Evolutionary conservation across 2,797 vertebrate species (phyloP).

Genomic region (Tangara arthus): DNA sequence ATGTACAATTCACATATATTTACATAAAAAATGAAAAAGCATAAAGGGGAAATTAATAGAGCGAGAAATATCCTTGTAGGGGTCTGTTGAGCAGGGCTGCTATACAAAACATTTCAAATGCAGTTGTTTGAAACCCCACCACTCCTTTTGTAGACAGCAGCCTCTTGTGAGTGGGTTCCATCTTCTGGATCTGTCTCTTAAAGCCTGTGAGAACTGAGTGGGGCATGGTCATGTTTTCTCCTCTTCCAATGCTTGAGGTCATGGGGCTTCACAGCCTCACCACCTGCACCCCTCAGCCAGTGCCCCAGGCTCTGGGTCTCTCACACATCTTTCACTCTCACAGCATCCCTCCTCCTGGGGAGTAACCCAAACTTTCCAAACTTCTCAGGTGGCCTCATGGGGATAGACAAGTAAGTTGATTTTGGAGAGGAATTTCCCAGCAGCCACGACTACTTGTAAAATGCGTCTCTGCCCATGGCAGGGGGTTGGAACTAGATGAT

Average conservation of each 20-base stretch:
- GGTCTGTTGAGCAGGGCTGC: not conserved
- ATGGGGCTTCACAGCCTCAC: not conserved
- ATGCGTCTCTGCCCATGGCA: not conserved
- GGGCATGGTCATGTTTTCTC: not conserved
- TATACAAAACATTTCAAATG: not conserved
- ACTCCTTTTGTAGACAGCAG: not conserved
- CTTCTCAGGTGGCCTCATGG: not conserved
- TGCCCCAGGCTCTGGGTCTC: not conserved
- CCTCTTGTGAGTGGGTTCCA: accelerated
- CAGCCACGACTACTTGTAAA: not conserved
- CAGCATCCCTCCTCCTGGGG: not conserved
- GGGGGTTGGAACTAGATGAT: not conserved
- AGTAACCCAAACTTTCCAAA: not conserved
- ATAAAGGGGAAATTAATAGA: not conserved
- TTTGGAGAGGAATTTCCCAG: not conserved
- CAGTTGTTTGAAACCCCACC: not conserved
- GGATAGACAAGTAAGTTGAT: not conserved
- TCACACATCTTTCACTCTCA: accelerated
- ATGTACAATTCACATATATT: not conserved
- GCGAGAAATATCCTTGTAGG: not conserved
- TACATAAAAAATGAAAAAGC: not conserved
- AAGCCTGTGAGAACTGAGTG: not conserved
- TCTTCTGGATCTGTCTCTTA: not conserved
- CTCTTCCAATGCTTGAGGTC: not conserved
- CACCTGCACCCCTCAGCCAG: not conserved